Evolutionary conservation across 1,140 invertebrate species (phyloP).

Genomic region (Bombus ignitus): DNA sequence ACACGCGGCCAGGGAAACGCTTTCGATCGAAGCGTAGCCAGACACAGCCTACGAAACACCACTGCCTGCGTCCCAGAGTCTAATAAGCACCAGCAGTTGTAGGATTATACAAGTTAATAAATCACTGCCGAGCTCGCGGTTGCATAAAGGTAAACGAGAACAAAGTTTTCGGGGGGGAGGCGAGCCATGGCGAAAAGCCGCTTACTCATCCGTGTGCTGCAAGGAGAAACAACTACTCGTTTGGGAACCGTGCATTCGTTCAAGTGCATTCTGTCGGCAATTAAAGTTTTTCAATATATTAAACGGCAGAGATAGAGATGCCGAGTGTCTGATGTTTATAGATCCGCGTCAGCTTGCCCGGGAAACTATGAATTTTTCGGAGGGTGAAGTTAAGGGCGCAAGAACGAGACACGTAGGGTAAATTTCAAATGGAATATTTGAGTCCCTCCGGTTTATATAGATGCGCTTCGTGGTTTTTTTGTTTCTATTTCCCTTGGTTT

Average conservation of each 20-base stretch:
- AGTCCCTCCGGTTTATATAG: background rate
- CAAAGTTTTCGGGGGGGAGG: background rate
- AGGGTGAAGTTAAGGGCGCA: background rate
- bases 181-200: background rate
- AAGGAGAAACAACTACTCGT: background rate
- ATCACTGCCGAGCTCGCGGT: conserved; percentile 17
- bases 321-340: conserved; percentile 50
- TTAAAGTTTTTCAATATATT: conserved; percentile 61
- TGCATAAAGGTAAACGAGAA: conserved; percentile 14
- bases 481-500: background rate
- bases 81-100: background rate
- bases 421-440: background rate
- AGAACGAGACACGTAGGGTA: background rate
- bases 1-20: background rate
- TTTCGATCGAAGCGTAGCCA: background rate
- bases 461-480: too few relatives aligned
- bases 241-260: background rate
- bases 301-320: conserved; percentile 16
- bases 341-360: conserved; percentile 54
- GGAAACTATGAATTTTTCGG: conserved; percentile 60
- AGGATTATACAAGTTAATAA: conserved; percentile 8
- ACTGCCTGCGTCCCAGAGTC: too few relatives aligned
- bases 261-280: conserved; percentile 48
- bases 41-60: background rate
- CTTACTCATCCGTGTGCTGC: conserved; percentile 11